phyloP scores from a whole-genome alignment of 2,113 vertebrate genomes.

The Leptobrachium leishanense region DNA sequence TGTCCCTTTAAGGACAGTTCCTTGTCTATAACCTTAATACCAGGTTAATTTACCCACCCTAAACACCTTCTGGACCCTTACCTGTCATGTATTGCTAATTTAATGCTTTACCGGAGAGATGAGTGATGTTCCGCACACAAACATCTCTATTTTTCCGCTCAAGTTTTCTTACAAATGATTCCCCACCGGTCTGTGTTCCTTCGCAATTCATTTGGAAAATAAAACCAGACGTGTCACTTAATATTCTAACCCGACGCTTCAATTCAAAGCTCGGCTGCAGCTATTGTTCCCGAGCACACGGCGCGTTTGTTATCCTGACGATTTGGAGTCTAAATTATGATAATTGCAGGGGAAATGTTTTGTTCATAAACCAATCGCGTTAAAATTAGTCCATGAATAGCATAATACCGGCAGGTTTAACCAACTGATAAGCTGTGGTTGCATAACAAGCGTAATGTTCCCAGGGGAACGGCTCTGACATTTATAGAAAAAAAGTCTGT shows the following conservation, averaged over 20 bases:
- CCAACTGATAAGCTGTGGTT: neutral
- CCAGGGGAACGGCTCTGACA: neutral
- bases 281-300: slow-evolving; percentile 4
- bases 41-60: too few species aligned
- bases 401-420: neutral
- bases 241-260: neutral
- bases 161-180: neutral
- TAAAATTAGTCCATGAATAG: neutral
- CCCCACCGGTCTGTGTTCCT: neutral
- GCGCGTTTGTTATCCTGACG: neutral
- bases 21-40: too few species aligned
- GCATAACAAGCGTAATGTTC: too few species aligned
- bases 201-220: neutral
- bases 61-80: too few species aligned
- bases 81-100: too few species aligned
- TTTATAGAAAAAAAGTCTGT: neutral
- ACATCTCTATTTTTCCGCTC: too few species aligned
- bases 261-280: slow-evolving; percentile 3
- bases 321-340: slow-evolving; percentile 16
- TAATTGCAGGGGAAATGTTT: slow-evolving; percentile 13
- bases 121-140: too few species aligned
- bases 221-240: neutral
- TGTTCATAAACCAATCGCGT: neutral
- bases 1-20: too few species aligned
- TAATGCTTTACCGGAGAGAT: too few species aligned